Base-by-base conservation (phyloP, 2,888 invertebrate species). In the Sericinus montela region DNA sequence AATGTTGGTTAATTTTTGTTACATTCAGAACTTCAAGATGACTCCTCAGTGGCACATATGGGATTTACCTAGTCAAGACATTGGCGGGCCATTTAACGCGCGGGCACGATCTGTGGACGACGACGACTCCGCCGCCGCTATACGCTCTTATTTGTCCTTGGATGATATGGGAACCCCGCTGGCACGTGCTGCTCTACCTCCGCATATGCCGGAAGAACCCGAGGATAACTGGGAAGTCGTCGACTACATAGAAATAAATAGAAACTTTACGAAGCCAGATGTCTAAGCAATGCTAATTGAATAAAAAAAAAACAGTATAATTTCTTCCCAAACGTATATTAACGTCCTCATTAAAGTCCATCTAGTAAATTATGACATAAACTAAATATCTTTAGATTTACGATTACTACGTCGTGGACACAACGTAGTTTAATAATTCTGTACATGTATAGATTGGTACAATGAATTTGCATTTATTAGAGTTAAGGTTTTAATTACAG, bases 71-170 rank as follows among this genome's bases (percentile, higher is more conserved):
- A 87, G 80, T 38, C 89, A 91, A 40, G 92, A 93, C 57, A 72
- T 92, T 11, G 86, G 89, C 0, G 88, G 93, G 14, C 74, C 92
- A 0, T 93, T 93, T 72, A 94, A 94, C 66, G 94, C 94, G 0
- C 78, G 90, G 51, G 86, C 67, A 48, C 76, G 62, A 42, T 64
- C 75, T 1, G 71, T 84, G 3, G 89, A 90, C 6, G 75, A 86
- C 0, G 90, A 91, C 55, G 91, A 91, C 0, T 68, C 62, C 11
- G 76, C 89, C 1, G 81, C 89, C 0, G 86, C 90, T 3, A 73
- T 93, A 42, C 79, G 90, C 14, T 83, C 90, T 19, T 94, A 93
- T 71, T 80, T 92, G 19, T 92, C 93, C 0, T 65, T 94, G 41
- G 90, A 91, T 54, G 70, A 87, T 0, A 80, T 90, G 32, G 93